Conservation (phyloP, 1,140 invertebrate species). For the Cataglyphis hispanica region DNA sequence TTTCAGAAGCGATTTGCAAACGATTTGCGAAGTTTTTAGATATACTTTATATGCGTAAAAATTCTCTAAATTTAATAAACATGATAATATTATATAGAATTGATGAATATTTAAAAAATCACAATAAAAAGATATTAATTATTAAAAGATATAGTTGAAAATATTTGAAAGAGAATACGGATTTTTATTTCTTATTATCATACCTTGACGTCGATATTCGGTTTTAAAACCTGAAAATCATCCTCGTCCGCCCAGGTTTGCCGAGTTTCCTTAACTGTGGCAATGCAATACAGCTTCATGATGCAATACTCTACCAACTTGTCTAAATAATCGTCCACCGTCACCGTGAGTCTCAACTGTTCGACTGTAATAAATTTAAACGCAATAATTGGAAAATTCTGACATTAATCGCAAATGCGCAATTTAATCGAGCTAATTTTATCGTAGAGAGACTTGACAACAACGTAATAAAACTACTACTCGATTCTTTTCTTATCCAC, state of each 20-base stretch:
- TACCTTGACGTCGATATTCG: constrained; percentile 89
- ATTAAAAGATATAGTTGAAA: neutral
- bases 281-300: constrained; percentile 91
- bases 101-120: neutral
- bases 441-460: neutral
- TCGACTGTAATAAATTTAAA: constrained; percentile 86
- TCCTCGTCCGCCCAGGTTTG: constrained; percentile 92
- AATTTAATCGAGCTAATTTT: neutral
- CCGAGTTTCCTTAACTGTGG: constrained; percentile 90
- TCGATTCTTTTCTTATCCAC: constrained; percentile 6
- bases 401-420: neutral
- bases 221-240: constrained; percentile 91
- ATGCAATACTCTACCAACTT: constrained; percentile 92
- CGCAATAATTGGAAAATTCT: neutral
- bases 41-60: neutral
- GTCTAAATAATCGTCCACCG: constrained; percentile 89
- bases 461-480: neutral
- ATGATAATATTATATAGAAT: no score
- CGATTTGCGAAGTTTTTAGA: neutral
- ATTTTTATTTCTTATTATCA: neutral
- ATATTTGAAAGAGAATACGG: neutral
- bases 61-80: no score
- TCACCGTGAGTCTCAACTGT: constrained; percentile 88
- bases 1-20: neutral
- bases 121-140: neutral